phyloP scores from a whole-genome alignment of 2,888 invertebrate species.

The Amphipoea lucens region DNA sequence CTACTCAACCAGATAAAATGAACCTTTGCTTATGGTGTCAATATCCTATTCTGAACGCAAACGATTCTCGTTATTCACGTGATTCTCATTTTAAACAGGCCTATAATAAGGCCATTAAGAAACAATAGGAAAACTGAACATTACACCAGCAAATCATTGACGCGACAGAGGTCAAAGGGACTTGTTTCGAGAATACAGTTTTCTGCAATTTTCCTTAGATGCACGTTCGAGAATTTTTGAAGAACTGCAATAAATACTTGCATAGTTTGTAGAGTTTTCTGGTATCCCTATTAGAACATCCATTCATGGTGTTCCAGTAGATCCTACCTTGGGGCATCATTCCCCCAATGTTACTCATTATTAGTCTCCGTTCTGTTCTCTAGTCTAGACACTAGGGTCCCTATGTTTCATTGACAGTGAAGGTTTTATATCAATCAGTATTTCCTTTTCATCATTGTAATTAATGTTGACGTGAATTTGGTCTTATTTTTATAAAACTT shows the following conservation, averaged over 20 bases:
- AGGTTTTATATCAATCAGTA: constrained; percentile 38
- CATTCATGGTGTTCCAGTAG: constrained; percentile 1
- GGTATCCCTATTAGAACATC: neutral
- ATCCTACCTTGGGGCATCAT: constrained; percentile 25
- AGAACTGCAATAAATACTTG: neutral
- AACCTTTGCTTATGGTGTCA: constrained; percentile 13
- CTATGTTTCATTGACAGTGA: constrained; percentile 36
- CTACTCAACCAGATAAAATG: neutral
- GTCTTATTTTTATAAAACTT: neutral
- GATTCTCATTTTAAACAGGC: constrained; percentile 39
- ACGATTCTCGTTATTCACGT: constrained; percentile 37
- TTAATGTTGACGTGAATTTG: neutral
- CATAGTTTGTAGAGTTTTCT: neutral
- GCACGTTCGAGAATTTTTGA: constrained; percentile 6
- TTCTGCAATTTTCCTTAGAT: constrained; percentile 43
- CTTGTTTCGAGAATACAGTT: constrained; percentile 27
- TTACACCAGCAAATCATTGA: constrained; percentile 49
- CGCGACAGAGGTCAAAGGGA: constrained; percentile 48
- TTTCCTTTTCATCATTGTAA: constrained; percentile 26
- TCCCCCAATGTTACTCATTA: constrained; percentile 25
- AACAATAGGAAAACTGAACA: constrained; percentile 55
- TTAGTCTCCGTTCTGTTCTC: neutral
- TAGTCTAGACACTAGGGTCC: constrained; percentile 20
- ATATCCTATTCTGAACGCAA: constrained; percentile 36
- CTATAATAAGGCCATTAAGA: constrained; percentile 44